Evolutionary conservation across 2,797 vertebrate genomes (phyloP), one percentile per base, ranked within the genome.

Genomic region (Ibycter americanus): DNA sequence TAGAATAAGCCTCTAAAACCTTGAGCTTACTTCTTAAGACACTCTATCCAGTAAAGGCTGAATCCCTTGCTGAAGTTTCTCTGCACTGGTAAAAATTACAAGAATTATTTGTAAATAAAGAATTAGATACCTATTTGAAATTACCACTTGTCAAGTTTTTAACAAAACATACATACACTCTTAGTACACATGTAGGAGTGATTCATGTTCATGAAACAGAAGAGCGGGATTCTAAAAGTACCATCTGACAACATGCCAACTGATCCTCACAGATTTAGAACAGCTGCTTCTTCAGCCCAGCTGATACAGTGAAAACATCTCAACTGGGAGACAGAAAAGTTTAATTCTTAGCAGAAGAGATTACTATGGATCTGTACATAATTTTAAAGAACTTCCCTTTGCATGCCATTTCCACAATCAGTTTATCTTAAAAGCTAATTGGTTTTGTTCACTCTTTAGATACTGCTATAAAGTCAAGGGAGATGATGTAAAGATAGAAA

Each of bases 241-340:
- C 44, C 70, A 78, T 61, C 61, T 87, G 91, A 96, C 31, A 34
- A 91, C 83, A 87, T 27, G 44, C 40, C 82, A 83, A 67, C 63
- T 40, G 82, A 95, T 86, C 87, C 65, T 93, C 59, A 76, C 81
- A 95, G 73, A 78, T 83, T 94, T 31, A 44, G 58, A 97, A 76
- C 80, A 97, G 94, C 92, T 96, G 87, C 89, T 97, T 88, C 68
- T 54, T 96, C 88, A 80, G 70, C 42, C 74, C 80, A 94, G 77
- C 34, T 94, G 80, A 93, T 70, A 91, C 27, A 62, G 61, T 66
- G 38, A 84, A 81, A 97, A 87, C 52, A 74, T 76, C 94, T 89
- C 56, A 80, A 49, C 80, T 74, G 70, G 22, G 14, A 91, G 88
- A 94, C 32, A 29, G 66, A 46, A 27, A 59, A 61, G 36, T 72